Conservation (phyloP, 2,888 invertebrate species). For the Caenorhabditis angaria region DNA sequence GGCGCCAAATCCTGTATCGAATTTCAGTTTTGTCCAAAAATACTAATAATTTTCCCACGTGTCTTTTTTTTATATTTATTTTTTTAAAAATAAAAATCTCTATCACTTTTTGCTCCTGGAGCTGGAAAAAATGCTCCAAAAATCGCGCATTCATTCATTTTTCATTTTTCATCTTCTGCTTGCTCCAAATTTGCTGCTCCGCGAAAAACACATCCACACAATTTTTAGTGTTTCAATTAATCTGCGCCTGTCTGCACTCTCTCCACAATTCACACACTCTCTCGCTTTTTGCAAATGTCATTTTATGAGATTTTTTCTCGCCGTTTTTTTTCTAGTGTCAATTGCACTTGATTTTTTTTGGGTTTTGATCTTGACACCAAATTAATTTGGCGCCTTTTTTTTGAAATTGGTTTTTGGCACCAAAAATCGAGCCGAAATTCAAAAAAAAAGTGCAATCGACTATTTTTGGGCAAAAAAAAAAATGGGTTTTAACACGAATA, state of each 20-base stretch:
- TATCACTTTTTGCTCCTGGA: too few species aligned
- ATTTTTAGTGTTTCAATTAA: conserved; percentile 2
- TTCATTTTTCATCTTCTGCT: too few species aligned
- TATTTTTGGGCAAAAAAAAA: too few species aligned
- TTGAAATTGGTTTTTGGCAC: not conserved
- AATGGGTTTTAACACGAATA: too few species aligned
- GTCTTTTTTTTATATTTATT: too few species aligned
- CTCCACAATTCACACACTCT: not conserved
- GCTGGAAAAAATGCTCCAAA: conserved; percentile 1
- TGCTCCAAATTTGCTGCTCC: too few species aligned
- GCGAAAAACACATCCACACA: not conserved
- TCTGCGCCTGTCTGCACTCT: not conserved
- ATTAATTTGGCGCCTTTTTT: not conserved
- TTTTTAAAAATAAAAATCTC: too few species aligned
- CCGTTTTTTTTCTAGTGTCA: not conserved
- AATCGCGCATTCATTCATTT: too few species aligned
- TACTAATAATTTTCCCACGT: too few species aligned
- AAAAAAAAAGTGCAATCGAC: too few species aligned
- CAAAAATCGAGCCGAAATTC: not conserved
- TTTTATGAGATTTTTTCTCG: conserved; percentile 1
- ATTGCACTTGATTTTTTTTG: not conserved
- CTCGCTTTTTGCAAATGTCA: not conserved
- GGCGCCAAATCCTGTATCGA: too few species aligned
- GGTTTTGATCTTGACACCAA: not conserved
- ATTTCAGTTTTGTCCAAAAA: too few species aligned